A percentile compares a stretch with the other conserved stretches of the same genome.
These are phyloP conservation scores for Sanderia malayensis DNA, from an alignment of 30 jellyfish, hydroid and myxozoan genomes.

Conservation along the genomic window DNA sequence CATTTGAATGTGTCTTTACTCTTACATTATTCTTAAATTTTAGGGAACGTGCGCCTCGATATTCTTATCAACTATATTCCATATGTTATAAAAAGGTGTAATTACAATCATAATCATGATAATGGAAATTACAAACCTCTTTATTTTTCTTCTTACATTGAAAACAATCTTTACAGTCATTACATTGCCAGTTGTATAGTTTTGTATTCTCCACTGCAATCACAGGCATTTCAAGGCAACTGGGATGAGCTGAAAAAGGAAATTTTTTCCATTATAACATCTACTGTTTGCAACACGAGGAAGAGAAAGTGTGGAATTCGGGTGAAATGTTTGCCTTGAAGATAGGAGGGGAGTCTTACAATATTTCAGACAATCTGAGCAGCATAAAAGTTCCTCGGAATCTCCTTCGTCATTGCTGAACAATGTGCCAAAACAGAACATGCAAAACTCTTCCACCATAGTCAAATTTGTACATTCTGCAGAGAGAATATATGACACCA, in stretches of 20 bases:
- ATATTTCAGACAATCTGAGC: constrained; percentile 56
- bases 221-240: constrained; percentile 74
- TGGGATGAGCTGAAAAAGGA: constrained; percentile 68
- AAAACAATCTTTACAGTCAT: constrained; percentile 80
- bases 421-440: constrained; percentile 49
- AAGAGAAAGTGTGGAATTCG: too few species aligned
- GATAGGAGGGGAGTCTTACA: too few species aligned
- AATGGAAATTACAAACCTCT: constrained; percentile 33
- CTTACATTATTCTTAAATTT: too few species aligned
- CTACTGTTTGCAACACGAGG: too few species aligned
- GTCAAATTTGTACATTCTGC: constrained; percentile 38
- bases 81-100: too few species aligned
- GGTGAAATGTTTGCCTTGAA: too few species aligned
- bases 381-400: constrained; percentile 42
- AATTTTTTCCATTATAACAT: too few species aligned
- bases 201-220: constrained; percentile 60
- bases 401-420: constrained; percentile 51
- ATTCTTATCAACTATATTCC: too few species aligned
- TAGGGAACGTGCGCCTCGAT: too few species aligned
- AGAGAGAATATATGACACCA: background rate
- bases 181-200: constrained; percentile 86
- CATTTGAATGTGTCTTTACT: too few species aligned
- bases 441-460: constrained; percentile 52
- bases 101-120: background rate
- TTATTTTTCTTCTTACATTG: constrained; percentile 59